Evolutionary conservation across 64 coral and sea anemone genomes (phyloP).

Genomic region (Dendrophyllia cribrosa): DNA sequence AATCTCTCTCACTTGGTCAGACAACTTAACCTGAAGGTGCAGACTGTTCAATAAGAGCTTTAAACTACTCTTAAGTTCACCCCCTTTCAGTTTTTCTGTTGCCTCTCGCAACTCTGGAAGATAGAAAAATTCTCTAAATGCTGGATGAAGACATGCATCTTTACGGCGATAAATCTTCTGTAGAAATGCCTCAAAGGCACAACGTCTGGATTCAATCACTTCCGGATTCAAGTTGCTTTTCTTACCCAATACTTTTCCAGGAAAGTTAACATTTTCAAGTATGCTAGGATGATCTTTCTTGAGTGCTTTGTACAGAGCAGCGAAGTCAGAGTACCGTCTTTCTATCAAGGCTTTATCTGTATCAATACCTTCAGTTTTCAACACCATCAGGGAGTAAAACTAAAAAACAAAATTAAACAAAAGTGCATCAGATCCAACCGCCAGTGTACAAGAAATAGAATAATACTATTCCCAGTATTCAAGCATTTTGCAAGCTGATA

Average conservation of each 20-base stretch:
- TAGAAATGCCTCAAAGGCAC: conserved; percentile 81
- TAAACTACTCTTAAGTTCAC: conserved; percentile 75
- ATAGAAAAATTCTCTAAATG: conserved; percentile 97
- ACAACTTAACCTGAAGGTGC: conserved; percentile 95
- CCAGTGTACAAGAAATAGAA: background rate
- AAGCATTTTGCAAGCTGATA: too few relatives aligned
- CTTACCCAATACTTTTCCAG: conserved; percentile 88
- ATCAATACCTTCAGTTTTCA: conserved; percentile 85
- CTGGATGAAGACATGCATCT: conserved; percentile 48
- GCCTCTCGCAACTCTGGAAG: conserved; percentile 78
- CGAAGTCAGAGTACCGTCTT: conserved; percentile 92
- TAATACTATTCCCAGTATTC: too few relatives aligned
- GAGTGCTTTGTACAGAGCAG: conserved; percentile 86
- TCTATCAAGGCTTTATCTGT: conserved; percentile 93
- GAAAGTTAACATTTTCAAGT: conserved; percentile 73
- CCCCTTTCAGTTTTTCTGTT: conserved; percentile 84
- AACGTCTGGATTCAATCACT: conserved; percentile 68
- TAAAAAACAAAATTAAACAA: conserved; percentile 30
- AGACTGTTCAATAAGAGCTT: conserved; percentile 86
- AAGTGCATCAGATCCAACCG: background rate
- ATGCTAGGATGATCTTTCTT: conserved; percentile 82
- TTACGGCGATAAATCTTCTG: conserved; percentile 70
- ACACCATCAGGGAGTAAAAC: conserved; percentile 85
- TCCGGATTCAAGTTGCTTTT: conserved; percentile 77
- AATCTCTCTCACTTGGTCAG: conserved; percentile 78